phyloP scores from a whole-genome alignment of 2,797 vertebrate genomes.

The Linurgus olivaceus region DNA sequence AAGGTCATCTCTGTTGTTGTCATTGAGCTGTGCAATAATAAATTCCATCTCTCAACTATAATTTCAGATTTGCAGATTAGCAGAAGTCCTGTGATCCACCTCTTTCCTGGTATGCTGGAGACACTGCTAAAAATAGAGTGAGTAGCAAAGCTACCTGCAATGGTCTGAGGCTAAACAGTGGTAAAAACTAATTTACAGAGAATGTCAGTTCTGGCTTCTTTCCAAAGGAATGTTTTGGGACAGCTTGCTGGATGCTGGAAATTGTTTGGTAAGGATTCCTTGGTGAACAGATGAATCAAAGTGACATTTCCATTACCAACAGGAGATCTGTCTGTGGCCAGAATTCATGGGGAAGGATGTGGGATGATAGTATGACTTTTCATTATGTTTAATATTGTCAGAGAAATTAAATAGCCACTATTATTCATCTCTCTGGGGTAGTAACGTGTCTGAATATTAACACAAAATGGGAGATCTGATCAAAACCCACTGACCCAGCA shows the following conservation, averaged over 20 bases:
- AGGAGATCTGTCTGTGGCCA: slow-evolving; percentile 28
- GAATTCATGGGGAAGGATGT: slow-evolving; percentile 19
- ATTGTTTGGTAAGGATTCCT: slow-evolving; percentile 20
- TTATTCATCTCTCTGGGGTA: slow-evolving; percentile 37
- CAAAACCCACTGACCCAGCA: slow-evolving; percentile 42
- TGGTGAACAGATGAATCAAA: slow-evolving; percentile 68
- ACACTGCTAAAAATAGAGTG: slow-evolving; percentile 39
- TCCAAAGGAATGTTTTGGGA: slow-evolving; percentile 22
- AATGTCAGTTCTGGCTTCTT: not conserved
- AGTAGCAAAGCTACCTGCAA: slow-evolving; percentile 24
- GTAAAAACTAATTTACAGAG: slow-evolving; percentile 19
- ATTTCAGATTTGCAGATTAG: slow-evolving; percentile 62
- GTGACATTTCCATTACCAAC: slow-evolving; percentile 71
- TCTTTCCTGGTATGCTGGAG: slow-evolving; percentile 24
- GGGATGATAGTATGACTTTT: not conserved
- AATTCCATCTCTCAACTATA: not conserved
- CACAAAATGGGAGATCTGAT: slow-evolving; percentile 20
- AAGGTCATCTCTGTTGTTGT: slow-evolving; percentile 47
- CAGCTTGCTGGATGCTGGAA: not conserved
- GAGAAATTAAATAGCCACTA: slow-evolving; percentile 33
- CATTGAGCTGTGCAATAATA: slow-evolving; percentile 8
- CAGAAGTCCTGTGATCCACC: slow-evolving; percentile 23
- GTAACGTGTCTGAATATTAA: slow-evolving; percentile 24
- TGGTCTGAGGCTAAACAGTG: not conserved
- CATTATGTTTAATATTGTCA: slow-evolving; percentile 61